These are phyloP conservation scores for Nephrotoma appendiculata DNA, from an alignment of 2,888 invertebrate species.

Conservation along the genomic window DNA sequence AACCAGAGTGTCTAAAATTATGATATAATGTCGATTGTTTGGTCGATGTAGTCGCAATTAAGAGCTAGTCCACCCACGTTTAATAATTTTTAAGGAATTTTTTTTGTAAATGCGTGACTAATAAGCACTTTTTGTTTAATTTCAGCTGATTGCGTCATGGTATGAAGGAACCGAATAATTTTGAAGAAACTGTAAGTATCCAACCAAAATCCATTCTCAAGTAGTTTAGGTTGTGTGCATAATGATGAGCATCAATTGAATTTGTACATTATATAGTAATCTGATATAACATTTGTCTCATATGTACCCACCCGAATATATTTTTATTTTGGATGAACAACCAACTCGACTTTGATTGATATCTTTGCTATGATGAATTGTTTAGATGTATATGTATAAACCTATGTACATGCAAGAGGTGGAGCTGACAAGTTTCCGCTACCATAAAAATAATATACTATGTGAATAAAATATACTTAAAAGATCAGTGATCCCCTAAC, in stretches of 20 bases:
- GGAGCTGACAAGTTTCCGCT: not conserved
- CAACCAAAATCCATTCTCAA: not conserved
- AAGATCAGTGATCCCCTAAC: not conserved
- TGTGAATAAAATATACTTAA: not conserved
- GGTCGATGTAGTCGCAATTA: not conserved
- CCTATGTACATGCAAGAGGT: not conserved
- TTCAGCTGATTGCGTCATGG: slow-evolving; percentile 64
- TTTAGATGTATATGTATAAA: not conserved
- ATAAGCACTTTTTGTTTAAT: slow-evolving; percentile 26
- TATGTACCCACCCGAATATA: not conserved
- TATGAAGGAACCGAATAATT: slow-evolving; percentile 77
- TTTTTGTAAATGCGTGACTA: not conserved
- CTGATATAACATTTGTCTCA: not conserved
- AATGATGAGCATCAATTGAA: not conserved
- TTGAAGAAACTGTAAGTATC: slow-evolving; percentile 62
- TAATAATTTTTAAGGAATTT: not conserved
- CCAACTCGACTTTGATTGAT: not conserved
- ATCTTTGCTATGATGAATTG: not conserved
- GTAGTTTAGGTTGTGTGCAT: not conserved
- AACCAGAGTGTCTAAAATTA: too few relatives aligned
- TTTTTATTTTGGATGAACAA: not conserved
- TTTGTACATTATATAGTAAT: not conserved
- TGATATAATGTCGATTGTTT: not conserved
- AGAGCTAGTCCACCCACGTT: not conserved
- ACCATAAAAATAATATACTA: not conserved